Percentiles rank a stretch among this genome's conserved stretches.
Evolutionary conservation across 2,888 invertebrate species (phyloP).

Genomic region (Alitta virens): DNA sequence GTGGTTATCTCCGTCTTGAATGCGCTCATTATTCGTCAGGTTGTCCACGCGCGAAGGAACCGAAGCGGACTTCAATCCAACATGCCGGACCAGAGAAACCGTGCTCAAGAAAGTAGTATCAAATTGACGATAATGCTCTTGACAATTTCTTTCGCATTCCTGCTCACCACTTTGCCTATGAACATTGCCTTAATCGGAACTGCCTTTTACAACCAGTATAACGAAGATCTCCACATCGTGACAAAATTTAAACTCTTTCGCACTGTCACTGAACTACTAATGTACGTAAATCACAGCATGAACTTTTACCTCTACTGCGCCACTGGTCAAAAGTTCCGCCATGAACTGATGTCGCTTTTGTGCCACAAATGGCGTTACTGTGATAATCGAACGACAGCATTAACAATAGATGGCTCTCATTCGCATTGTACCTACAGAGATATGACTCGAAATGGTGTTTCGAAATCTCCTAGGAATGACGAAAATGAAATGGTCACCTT

Average conservation of each 20-base stretch:
- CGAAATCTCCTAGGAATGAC: no score
- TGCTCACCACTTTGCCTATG: slow-evolving; percentile 48
- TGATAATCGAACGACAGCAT: no score
- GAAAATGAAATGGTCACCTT: no score
- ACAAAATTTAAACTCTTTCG: slow-evolving; percentile 19
- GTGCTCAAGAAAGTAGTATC: slow-evolving; percentile 9
- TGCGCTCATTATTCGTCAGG: slow-evolving; percentile 44
- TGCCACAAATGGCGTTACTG: slow-evolving; percentile 5
- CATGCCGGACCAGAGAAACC: background rate
- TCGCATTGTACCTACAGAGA: no score
- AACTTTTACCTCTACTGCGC: slow-evolving; percentile 31
- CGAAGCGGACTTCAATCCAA: slow-evolving; percentile 9
- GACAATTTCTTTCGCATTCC: slow-evolving; percentile 45
- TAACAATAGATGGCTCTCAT: no score
- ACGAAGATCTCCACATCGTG: slow-evolving; percentile 1
- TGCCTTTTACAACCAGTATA: slow-evolving; percentile 3
- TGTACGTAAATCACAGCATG: slow-evolving; percentile 28
- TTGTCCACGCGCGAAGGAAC: slow-evolving; percentile 31
- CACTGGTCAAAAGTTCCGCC: slow-evolving; percentile 28
- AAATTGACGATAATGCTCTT: slow-evolving; percentile 47
- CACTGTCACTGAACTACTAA: slow-evolving; percentile 26
- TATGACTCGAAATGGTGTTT: no score
- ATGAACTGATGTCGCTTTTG: slow-evolving; percentile 19
- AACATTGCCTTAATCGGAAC: slow-evolving; percentile 36
- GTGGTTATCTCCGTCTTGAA: slow-evolving; percentile 42